Evolutionary conservation across 1,140 invertebrate species (phyloP).

Genomic region (Drosophila dunni): DNA sequence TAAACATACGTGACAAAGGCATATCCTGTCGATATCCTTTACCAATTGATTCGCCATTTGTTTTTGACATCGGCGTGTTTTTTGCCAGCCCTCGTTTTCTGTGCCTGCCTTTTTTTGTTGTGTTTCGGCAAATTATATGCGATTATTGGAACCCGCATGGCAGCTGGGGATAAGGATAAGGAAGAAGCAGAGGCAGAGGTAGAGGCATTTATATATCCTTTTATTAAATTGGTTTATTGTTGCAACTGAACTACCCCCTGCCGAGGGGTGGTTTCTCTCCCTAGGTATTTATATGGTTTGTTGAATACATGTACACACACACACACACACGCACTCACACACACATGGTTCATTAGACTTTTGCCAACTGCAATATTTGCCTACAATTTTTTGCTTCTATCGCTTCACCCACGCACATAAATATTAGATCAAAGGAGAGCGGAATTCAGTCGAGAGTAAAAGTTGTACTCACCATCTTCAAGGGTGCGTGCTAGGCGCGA

Average conservation of each 20-base stretch:
- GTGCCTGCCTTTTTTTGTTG: conserved; percentile 16
- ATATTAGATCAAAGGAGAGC: conserved; percentile 52
- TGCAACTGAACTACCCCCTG: conserved; percentile 53
- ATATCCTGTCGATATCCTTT: conserved; percentile 37
- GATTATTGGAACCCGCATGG: conserved; percentile 69
- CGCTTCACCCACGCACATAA: conserved; percentile 21
- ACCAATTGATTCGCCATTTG: conserved; percentile 41
- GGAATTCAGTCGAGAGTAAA: background rate
- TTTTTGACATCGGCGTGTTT: conserved; percentile 67
- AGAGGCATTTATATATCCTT: conserved; percentile 62
- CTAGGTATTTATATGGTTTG: conserved; percentile 70
- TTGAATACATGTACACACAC: conserved; percentile 28
- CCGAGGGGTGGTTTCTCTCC: conserved; percentile 12
- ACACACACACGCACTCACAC: too few relatives aligned
- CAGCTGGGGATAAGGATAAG: conserved; percentile 71
- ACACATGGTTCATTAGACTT: conserved; percentile 10
- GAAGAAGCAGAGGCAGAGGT: conserved; percentile 33
- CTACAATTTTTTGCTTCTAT: background rate
- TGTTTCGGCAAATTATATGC: conserved; percentile 64
- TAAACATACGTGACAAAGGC: conserved; percentile 31
- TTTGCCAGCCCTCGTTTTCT: conserved; percentile 44
- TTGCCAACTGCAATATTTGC: conserved; percentile 18
- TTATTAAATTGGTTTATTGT: conserved; percentile 77
- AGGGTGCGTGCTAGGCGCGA: conserved; percentile 89
- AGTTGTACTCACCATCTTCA: conserved; percentile 89